Evolutionary conservation across 2,797 vertebrate species (phyloP).

Genomic region (Halcyon leucocephala): DNA sequence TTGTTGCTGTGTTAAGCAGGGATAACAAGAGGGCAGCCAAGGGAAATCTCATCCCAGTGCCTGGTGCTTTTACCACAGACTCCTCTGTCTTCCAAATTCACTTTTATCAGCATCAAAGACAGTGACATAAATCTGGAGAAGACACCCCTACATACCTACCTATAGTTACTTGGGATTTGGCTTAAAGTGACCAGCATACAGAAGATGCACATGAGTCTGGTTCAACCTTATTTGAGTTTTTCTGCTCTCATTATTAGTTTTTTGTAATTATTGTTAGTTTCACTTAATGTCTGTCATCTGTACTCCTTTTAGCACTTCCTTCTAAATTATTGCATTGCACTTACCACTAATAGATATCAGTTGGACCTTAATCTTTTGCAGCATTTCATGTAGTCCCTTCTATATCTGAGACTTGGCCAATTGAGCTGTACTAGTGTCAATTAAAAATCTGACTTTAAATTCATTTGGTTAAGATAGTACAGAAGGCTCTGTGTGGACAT

Average conservation of each 20-base stretch:
- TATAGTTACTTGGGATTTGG: neutral
- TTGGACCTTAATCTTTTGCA: slow-evolving; percentile 8
- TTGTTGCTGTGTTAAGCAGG: neutral
- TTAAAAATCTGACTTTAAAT: slow-evolving; percentile 37
- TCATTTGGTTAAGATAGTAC: neutral
- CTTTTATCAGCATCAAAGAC: neutral
- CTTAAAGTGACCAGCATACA: neutral
- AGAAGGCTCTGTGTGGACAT: neutral
- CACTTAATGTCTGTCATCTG: neutral
- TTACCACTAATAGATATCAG: slow-evolving; percentile 38
- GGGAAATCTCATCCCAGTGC: neutral
- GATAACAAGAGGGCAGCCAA: neutral
- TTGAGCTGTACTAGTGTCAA: neutral
- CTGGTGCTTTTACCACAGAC: neutral
- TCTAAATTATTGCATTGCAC: slow-evolving; percentile 24
- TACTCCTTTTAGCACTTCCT: slow-evolving; percentile 32
- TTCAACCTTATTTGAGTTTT: neutral
- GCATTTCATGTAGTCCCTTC: neutral
- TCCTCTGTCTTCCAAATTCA: neutral
- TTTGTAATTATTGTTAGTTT: slow-evolving; percentile 35
- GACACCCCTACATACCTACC: neutral
- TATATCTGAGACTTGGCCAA: neutral
- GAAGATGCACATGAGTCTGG: neutral
- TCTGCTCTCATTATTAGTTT: slow-evolving; percentile 5
- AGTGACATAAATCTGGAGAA: neutral